phyloP scores from a whole-genome alignment of 2,113 vertebrate genomes.

The Sclerurus mexicanus region DNA sequence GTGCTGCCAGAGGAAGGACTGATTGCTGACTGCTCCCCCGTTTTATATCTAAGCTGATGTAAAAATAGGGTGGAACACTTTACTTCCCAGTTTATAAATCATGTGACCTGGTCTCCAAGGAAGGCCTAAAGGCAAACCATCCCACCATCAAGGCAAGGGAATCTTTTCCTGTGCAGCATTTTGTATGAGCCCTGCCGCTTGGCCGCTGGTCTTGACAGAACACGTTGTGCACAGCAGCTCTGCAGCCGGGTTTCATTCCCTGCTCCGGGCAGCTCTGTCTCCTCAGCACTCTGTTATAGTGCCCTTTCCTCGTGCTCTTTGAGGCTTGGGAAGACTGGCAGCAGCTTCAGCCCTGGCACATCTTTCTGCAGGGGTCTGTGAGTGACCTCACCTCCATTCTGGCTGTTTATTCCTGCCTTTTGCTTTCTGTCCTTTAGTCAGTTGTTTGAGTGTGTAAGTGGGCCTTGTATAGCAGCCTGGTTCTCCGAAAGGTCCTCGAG shows the following conservation, averaged over 20 bases:
- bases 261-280: not conserved
- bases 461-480: not conserved
- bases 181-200: not conserved
- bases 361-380: not conserved
- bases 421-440: not conserved
- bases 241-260: not conserved
- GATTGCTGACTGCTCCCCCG: too few species aligned
- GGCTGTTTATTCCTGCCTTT: not conserved
- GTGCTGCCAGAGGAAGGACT: too few species aligned
- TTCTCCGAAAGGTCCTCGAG: not conserved
- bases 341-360: not conserved
- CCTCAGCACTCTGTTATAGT: not conserved
- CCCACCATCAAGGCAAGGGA: not conserved
- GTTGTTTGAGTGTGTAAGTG: not conserved
- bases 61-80: too few species aligned
- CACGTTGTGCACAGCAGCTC: not conserved
- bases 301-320: not conserved
- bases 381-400: not conserved
- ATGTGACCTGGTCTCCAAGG: too few species aligned
- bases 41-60: too few species aligned
- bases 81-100: too few species aligned
- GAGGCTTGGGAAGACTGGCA: not conserved
- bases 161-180: not conserved
- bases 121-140: too few species aligned
- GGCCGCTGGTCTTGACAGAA: not conserved